Conservation (phyloP, 2,797 vertebrate genomes). For the Petrocephalus schoutedeni region DNA sequence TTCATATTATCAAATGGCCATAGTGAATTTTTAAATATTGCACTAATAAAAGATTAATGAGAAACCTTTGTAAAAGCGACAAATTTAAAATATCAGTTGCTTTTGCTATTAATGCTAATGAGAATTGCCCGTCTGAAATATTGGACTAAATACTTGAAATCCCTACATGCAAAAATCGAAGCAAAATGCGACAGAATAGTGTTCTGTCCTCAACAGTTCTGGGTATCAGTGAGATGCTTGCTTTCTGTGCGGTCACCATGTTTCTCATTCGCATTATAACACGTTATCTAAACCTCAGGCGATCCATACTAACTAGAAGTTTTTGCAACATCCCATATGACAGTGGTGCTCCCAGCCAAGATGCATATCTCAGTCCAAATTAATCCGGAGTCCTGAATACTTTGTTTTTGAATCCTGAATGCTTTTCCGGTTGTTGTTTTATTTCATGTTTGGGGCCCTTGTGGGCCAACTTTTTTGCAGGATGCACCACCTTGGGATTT, state of each 20-base stretch:
- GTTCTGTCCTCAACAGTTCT: neutral
- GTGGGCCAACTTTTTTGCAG: no score
- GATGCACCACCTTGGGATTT: no score
- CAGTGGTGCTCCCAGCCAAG: no score
- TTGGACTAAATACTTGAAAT: neutral
- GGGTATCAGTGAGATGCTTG: neutral
- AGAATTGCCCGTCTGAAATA: neutral
- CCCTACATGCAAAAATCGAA: neutral
- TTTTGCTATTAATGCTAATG: neutral
- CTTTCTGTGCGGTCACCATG: neutral
- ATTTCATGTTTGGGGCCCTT: no score
- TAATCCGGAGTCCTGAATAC: no score
- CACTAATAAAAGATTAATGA: neutral
- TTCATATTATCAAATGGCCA: neutral
- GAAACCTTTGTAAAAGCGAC: neutral
- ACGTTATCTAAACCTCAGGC: no score
- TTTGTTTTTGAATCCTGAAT: no score
- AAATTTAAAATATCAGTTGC: neutral
- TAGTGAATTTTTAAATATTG: neutral
- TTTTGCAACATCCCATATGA: no score
- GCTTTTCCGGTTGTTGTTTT: no score
- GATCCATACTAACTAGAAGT: no score
- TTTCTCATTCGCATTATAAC: no score
- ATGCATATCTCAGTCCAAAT: no score
- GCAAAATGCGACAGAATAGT: neutral